phyloP scores from a whole-genome alignment of 1,140 invertebrate genomes.

The Sesamia nonagrioides region DNA sequence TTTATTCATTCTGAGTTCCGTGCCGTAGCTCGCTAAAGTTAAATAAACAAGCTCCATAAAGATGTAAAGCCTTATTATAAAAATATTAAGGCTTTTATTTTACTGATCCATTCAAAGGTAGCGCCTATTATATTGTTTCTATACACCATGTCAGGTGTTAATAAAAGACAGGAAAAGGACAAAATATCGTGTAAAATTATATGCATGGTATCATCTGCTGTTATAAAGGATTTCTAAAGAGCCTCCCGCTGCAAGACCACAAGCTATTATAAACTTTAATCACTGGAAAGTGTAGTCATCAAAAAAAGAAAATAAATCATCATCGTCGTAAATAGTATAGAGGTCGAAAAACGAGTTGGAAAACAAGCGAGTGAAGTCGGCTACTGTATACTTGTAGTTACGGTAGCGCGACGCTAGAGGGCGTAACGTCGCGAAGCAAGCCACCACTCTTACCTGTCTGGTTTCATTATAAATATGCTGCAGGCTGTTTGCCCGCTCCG shows the following conservation, averaged over 20 bases:
- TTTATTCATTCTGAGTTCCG: slow-evolving; percentile 15
- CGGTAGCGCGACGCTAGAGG: slow-evolving; percentile 53
- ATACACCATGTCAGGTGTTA: neutral
- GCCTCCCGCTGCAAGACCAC: neutral
- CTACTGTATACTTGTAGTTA: slow-evolving; percentile 44
- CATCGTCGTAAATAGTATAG: neutral
- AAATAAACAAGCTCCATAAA: neutral
- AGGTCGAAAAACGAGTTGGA: slow-evolving; percentile 33
- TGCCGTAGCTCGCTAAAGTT: neutral
- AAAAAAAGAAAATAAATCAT: slow-evolving; percentile 12
- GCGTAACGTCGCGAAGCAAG: slow-evolving; percentile 53
- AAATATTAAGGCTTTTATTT: neutral
- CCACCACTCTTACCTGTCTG: slow-evolving; percentile 63
- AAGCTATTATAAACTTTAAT: slow-evolving; percentile 6
- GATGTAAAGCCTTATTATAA: neutral
- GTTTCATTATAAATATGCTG: slow-evolving; percentile 73
- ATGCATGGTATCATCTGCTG: neutral
- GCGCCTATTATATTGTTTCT: neutral
- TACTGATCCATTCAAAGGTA: neutral
- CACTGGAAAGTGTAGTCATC: slow-evolving; percentile 9
- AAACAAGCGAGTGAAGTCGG: slow-evolving; percentile 29
- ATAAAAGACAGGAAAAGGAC: neutral
- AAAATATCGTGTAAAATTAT: neutral
- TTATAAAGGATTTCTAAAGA: slow-evolving; percentile 8
- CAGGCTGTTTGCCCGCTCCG: slow-evolving; percentile 62